A percentile compares a stretch with the other conserved stretches of the same genome.
Evolutionary conservation across 2,888 invertebrate genomes (phyloP).

Genomic region (Galerucella pusilla): DNA sequence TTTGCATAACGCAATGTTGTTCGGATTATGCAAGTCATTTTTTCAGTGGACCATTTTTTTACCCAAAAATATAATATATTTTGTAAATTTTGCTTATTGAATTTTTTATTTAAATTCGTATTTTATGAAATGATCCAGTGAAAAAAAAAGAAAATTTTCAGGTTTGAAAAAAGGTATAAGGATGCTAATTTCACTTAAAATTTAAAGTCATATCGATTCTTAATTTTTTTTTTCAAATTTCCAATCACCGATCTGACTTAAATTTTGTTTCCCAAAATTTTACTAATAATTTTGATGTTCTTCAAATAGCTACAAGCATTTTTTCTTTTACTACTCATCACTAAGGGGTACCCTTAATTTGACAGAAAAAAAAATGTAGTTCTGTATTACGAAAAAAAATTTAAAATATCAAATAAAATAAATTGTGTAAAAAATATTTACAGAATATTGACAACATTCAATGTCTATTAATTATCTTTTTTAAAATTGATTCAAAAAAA

Average conservation of each 20-base stretch:
- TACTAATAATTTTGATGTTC: slow-evolving; percentile 25
- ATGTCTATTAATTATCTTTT: background rate
- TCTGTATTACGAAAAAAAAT: slow-evolving; percentile 2
- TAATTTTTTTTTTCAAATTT: slow-evolving; percentile 18
- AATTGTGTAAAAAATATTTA: background rate
- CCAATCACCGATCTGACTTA: slow-evolving; percentile 53
- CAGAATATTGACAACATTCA: background rate
- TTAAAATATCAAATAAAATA: background rate
- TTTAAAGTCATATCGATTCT: slow-evolving; percentile 34
- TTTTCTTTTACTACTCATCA: slow-evolving; percentile 13
- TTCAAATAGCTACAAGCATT: slow-evolving; percentile 26
- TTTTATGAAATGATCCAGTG: slow-evolving; percentile 42
- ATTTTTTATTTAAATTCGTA: background rate
- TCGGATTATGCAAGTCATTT: slow-evolving; percentile 44
- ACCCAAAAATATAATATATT: background rate
- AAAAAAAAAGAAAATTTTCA: slow-evolving; percentile 42
- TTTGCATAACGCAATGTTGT: slow-evolving; percentile 43
- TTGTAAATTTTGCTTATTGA: no score
- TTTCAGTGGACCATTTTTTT: slow-evolving; percentile 47
- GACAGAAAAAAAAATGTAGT: slow-evolving; percentile 7
- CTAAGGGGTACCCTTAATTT: slow-evolving; percentile 12
- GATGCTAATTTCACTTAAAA: slow-evolving; percentile 38
- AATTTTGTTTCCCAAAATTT: slow-evolving; percentile 21
- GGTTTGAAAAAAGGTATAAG: slow-evolving; percentile 44
- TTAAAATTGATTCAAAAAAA: no score